Base-by-base conservation (phyloP, 2,888 invertebrate genomes). In the Tachina grossa region DNA sequence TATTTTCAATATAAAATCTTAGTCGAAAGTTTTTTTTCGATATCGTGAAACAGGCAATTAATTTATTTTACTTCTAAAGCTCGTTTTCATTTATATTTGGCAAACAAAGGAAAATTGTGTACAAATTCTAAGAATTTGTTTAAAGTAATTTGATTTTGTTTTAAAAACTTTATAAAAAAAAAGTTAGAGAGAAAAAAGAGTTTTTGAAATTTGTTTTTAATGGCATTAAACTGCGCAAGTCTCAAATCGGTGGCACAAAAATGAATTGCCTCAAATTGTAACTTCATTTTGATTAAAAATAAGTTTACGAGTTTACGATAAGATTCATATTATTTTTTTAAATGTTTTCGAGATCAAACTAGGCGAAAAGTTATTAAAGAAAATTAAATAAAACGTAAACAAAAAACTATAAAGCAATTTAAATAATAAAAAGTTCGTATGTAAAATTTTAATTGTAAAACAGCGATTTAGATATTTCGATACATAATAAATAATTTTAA, bases 291-390 rank as follows among this genome's bases (percentile, higher is more conserved):
- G 14, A 75, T 65, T 61, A 47, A 51, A 81, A 55, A 71, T 77
- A 55, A 74, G 72, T 81, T 85, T 61, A 5, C 76, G 63, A 41
- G n/a, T 78, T 45, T 45, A 43, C n/a, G n/a, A n/a, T n/a, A 53
- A 41, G 39, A 61, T 49, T 63, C 78, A 47, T 55, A 53, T 53
- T 68, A 31, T 79, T 41, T 41, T 65, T 72, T 71, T 49, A 14
- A 79, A 85, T 76, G 79, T 83, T 85, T 80, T 83, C 83, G 55
- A 83, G 63, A 43, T 80, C 85, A 83, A 76, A 85, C 85, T 85
- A 85, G 85, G 85, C 83, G 76, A 85, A 82, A 75, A 78, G 66
- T 74, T 82, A 82, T 53, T 78, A 72, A 63, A 69, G 47, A 72
- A 8, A 59, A 61, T 31, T 4, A 22, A 61, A 14, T 71, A 53